Evolutionary conservation across 2,797 vertebrate genomes (phyloP).

Genomic region (Lithobates pipiens): DNA sequence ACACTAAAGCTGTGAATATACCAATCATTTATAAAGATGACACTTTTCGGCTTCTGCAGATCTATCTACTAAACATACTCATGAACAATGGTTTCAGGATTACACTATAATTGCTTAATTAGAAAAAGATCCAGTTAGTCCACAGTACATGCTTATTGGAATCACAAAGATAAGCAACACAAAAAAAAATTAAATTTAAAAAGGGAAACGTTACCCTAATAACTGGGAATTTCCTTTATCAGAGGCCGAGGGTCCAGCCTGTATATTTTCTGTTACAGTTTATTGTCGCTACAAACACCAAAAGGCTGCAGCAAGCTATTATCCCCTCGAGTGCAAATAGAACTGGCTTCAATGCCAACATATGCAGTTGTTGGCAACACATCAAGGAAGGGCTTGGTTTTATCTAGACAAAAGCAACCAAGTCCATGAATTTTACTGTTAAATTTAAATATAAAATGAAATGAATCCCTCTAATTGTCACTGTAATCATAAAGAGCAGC

Average conservation of each 20-base stretch:
- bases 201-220: too few species aligned
- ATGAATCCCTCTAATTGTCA: background rate
- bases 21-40: too few species aligned
- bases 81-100: too few species aligned
- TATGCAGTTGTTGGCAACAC: background rate
- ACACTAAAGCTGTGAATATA: too few species aligned
- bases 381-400: background rate
- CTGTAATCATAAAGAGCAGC: background rate
- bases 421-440: background rate
- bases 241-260: background rate
- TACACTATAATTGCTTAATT: too few species aligned
- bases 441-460: background rate
- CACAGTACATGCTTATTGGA: too few species aligned
- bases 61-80: too few species aligned
- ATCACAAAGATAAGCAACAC: too few species aligned
- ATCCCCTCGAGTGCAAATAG: background rate
- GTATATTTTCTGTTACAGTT: background rate
- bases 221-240: background rate
- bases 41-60: too few species aligned
- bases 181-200: too few species aligned
- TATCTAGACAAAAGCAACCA: background rate
- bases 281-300: background rate
- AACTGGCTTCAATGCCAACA: background rate
- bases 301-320: background rate
- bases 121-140: too few species aligned